Evolutionary conservation across 2,797 vertebrate genomes (phyloP).

Genomic region (Leuciscus waleckii): DNA sequence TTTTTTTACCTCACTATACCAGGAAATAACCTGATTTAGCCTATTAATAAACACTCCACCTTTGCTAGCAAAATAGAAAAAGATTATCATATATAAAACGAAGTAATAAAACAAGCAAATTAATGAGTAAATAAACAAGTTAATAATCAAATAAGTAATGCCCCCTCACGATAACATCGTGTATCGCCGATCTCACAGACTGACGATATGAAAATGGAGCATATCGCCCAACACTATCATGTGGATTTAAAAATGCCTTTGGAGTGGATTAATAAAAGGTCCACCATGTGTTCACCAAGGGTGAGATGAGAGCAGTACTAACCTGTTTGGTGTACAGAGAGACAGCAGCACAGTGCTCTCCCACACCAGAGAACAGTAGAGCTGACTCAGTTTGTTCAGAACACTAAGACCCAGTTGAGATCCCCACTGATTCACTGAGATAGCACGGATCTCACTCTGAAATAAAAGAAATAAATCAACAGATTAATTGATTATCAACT

Average conservation of each 20-base stretch:
- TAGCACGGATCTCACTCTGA: slow-evolving; percentile 96
- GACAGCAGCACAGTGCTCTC: slow-evolving; percentile 95
- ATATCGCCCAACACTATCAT: background rate
- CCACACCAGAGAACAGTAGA: slow-evolving; percentile 96
- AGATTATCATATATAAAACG: too few species aligned
- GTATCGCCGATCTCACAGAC: too few species aligned
- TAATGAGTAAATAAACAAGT: too few species aligned
- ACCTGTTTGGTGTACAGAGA: slow-evolving; percentile 96
- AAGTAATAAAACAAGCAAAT: too few species aligned
- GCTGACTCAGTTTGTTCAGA: slow-evolving; percentile 93
- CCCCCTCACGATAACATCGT: too few species aligned
- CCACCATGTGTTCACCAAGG: background rate
- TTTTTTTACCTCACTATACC: too few species aligned
- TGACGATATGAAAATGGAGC: too few species aligned
- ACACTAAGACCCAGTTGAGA: slow-evolving; percentile 94
- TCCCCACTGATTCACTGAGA: slow-evolving; percentile 97
- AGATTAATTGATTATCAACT: background rate
- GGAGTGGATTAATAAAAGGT: background rate
- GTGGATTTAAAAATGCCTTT: background rate
- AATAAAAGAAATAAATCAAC: background rate
- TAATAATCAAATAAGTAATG: too few species aligned
- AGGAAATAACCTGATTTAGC: too few species aligned
- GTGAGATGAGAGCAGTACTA: slow-evolving; percentile 47
- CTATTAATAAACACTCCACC: too few species aligned
- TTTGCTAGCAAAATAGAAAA: too few species aligned